Evolutionary conservation across 2,797 vertebrate species (phyloP).

Genomic region (Syncerus caffer): DNA sequence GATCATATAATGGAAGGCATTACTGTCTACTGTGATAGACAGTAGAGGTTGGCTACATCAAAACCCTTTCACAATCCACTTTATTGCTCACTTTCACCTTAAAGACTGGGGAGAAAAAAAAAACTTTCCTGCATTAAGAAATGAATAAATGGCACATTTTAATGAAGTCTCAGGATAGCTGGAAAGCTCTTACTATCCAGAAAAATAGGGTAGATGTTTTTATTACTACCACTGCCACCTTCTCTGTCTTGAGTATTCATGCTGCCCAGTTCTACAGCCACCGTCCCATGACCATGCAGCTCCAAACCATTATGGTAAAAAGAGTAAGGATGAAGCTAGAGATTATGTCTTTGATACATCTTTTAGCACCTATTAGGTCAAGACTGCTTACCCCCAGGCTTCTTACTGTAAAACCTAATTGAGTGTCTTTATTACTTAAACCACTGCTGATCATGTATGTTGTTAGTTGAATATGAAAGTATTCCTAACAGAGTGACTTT

Average conservation of each 20-base stretch:
- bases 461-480: not conserved
- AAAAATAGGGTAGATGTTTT: not conserved
- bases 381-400: not conserved
- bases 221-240: not conserved
- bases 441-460: not conserved
- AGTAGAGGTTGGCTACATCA: not conserved
- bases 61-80: not conserved
- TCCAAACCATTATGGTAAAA: not conserved
- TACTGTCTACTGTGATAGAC: not conserved
- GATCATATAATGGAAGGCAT: not conserved
- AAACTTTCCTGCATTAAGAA: not conserved
- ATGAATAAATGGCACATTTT: not conserved
- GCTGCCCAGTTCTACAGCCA: not conserved
- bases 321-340: not conserved
- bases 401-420: not conserved
- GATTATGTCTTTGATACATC: not conserved
- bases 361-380: not conserved
- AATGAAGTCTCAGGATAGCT: not conserved
- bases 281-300: not conserved
- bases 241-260: not conserved
- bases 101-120: not conserved
- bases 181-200: not conserved
- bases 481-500: not conserved
- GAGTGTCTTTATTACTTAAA: not conserved
- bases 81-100: not conserved